Evolutionary conservation across 2,113 vertebrate genomes (phyloP).

Genomic region (Urocitellus parryii): DNA sequence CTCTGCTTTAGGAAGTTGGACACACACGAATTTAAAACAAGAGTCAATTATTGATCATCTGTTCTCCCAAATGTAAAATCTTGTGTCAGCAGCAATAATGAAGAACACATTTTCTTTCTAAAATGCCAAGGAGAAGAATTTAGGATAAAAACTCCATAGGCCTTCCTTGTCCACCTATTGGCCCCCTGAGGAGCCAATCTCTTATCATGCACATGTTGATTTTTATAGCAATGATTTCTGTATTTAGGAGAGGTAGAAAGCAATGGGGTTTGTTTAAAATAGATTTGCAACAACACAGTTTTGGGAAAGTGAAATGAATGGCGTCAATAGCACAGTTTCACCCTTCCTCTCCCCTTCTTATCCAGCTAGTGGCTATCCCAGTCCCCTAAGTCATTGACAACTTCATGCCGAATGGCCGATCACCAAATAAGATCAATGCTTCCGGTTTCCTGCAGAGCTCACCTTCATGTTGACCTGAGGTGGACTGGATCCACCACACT

Average conservation of each 20-base stretch:
- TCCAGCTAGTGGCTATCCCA: not conserved
- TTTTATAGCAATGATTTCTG: not conserved
- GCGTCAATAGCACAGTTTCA: not conserved
- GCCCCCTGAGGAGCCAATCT: too few relatives aligned
- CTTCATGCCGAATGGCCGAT: not conserved
- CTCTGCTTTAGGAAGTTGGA: not conserved
- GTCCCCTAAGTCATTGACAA: not conserved
- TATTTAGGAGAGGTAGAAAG: not conserved
- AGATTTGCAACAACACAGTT: not conserved
- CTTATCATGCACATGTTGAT: not conserved
- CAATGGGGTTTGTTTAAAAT: not conserved
- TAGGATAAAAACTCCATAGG: slow-evolving; percentile 50
- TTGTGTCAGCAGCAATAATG: not conserved
- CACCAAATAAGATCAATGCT: not conserved
- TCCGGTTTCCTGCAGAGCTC: not conserved
- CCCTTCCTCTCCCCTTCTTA: not conserved
- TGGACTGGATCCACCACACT: not conserved
- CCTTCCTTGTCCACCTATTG: not conserved
- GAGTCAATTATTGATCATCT: slow-evolving; percentile 55
- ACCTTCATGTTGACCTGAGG: not conserved
- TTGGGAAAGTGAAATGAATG: not conserved
- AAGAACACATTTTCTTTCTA: not conserved
- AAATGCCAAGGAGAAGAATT: not conserved
- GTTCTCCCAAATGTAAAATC: slow-evolving; percentile 60
- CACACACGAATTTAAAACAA: slow-evolving; percentile 44